These are phyloP conservation scores for Seriola quinqueradiata DNA, from an alignment of 2,113 vertebrate genomes.

Conservation along the genomic window DNA sequence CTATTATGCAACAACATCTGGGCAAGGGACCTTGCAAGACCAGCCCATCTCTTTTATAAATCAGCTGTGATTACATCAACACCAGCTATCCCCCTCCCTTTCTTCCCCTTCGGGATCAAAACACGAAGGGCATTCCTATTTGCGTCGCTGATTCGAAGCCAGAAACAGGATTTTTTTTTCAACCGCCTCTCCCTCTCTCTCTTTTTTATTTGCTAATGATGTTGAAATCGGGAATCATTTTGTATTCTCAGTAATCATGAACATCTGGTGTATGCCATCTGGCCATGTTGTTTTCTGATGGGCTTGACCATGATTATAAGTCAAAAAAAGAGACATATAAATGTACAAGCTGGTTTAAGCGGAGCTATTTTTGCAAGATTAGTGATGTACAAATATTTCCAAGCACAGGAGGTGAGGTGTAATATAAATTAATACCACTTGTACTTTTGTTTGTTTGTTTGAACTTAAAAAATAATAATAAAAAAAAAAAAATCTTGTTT, in stretches of 20 bases:
- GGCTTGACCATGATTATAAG: slow-evolving; percentile 66
- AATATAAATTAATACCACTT: slow-evolving; percentile 22
- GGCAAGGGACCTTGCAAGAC: slow-evolving; percentile 52
- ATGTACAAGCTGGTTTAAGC: slow-evolving; percentile 37
- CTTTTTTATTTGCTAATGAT: slow-evolving; percentile 79
- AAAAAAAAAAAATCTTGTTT: background rate
- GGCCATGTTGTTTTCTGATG: slow-evolving; percentile 64
- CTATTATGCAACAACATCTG: slow-evolving; percentile 80
- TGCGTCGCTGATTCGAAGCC: slow-evolving; percentile 57
- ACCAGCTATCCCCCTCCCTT: slow-evolving; percentile 15
- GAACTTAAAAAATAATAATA: background rate
- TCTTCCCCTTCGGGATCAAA: slow-evolving; percentile 17
- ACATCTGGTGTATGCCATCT: slow-evolving; percentile 83
- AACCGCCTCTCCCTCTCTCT: background rate
- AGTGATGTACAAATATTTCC: slow-evolving; percentile 29
- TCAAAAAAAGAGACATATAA: slow-evolving; percentile 53
- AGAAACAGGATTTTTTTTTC: slow-evolving; percentile 61
- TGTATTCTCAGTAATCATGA: slow-evolving; percentile 79
- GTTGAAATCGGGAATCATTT: slow-evolving; percentile 78
- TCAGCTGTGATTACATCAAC: slow-evolving; percentile 69
- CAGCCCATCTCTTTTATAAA: slow-evolving; percentile 52
- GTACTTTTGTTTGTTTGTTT: slow-evolving; percentile 10
- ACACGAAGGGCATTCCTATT: slow-evolving; percentile 66
- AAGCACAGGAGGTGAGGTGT: background rate
- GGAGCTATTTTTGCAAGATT: slow-evolving; percentile 43